Evolutionary conservation across 2,797 vertebrate genomes (phyloP), one percentile per base, ranked within the genome.

Genomic region (Manis pentadactyla): DNA sequence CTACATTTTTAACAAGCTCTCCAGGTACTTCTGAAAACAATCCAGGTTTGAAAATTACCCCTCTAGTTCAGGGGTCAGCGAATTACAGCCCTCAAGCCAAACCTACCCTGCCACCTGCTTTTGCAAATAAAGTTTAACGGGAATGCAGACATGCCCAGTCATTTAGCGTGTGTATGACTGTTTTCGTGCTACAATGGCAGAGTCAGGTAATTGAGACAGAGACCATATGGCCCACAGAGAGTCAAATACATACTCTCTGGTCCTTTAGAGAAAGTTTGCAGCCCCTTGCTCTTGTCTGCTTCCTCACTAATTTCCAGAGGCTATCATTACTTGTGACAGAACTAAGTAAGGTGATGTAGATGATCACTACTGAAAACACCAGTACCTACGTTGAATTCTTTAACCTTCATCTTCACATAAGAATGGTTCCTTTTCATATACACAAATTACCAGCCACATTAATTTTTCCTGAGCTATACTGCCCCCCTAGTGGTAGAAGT

Each of bases 401-500:
- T 74, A 63, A 55, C 59, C 21, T 57, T 59, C 11, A 63, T 49
- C 49, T 85, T 94, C 37, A 29, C 17, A 31, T 17, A 13, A 73
- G 73, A 73, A 82, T 27, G 9, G 53, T 69, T 31, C 15, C 66
- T 66, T 88, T 91, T 42, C 37, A 53, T 7, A 63, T 1, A 39
- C 1, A 31, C 15, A 2, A 75, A 53, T 81, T 79, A 78, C 3
- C 75, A 42, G 18, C 21, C 51, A 53, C 66, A 74, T 55, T 66
- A 34, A 68, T 75, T 85, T 98, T 97, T 69, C 82, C 94, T 97
- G 97, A 34, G 11, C 95, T 94, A 83, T 98, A 88, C 97, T 98
- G 98, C 94, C 98, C 98, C 98, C 96, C 98, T 98, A 97, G 95
- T 94, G 98, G 98, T 25, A 17, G 17, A 94, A 64, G 59, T 12